Evolutionary conservation across 1,140 invertebrate species (phyloP).

Genomic region (Bilobella aurantiaca): DNA sequence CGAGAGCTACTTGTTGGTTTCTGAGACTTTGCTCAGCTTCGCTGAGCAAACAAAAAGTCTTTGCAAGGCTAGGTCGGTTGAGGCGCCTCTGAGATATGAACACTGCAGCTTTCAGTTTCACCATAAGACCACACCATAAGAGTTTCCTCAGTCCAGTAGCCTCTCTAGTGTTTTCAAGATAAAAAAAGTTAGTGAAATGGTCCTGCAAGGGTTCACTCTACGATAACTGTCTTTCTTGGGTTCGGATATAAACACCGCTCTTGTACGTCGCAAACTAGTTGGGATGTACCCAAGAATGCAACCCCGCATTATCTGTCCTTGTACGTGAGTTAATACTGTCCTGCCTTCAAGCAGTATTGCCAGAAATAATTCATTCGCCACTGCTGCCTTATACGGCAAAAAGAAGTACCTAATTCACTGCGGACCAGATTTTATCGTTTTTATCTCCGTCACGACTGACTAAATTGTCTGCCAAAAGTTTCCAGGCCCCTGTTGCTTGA

Average conservation of each 20-base stretch:
- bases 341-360: background rate
- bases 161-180: slow-evolving; percentile 17
- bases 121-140: background rate
- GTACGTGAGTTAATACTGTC: background rate
- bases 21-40: slow-evolving; percentile 13
- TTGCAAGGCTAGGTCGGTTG: slow-evolving; percentile 22
- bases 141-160: slow-evolving; percentile 15
- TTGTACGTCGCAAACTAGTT: slow-evolving; percentile 1
- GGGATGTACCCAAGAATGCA: slow-evolving; percentile 25
- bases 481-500: no score
- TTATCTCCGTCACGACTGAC: no score
- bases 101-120: background rate
- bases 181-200: no score
- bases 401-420: no score
- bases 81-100: background rate
- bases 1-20: background rate
- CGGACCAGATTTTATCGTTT: no score
- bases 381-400: slow-evolving; percentile 20
- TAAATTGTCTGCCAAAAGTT: no score
- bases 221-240: no score
- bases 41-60: no score
- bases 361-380: slow-evolving; percentile 21
- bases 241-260: slow-evolving; percentile 21
- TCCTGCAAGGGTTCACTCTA: no score
- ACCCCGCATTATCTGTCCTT: background rate